Evolutionary conservation across 23 tunicate genomes (phyloP).

Genomic region (Styela plicata): DNA sequence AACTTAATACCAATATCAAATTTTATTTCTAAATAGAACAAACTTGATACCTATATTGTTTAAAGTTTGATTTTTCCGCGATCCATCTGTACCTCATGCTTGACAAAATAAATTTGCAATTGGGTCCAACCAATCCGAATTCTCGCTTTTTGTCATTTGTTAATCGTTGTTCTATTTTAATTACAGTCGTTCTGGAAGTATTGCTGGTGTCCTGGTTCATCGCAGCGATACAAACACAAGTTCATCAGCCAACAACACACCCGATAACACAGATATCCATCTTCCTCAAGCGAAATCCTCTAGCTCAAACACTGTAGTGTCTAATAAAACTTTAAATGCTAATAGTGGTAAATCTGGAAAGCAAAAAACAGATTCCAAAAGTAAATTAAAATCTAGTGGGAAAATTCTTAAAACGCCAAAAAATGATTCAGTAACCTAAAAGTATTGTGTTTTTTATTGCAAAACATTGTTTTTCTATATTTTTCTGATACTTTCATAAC

Average conservation of each 20-base stretch:
- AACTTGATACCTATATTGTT: too few relatives aligned
- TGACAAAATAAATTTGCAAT: too few relatives aligned
- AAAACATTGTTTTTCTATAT: too few relatives aligned
- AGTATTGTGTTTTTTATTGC: too few relatives aligned
- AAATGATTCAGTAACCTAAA: not conserved
- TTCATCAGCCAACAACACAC: not conserved
- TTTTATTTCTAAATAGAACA: too few relatives aligned
- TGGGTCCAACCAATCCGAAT: too few relatives aligned
- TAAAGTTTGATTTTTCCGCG: too few relatives aligned
- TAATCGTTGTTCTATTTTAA: not conserved
- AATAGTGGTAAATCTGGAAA: too few relatives aligned
- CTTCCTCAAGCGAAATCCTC: not conserved
- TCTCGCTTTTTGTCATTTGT: not conserved
- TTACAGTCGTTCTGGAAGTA: not conserved
- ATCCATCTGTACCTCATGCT: too few relatives aligned
- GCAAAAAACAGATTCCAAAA: not conserved
- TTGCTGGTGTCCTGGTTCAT: conserved; percentile 1
- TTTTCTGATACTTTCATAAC: too few relatives aligned
- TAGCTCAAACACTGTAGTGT: too few relatives aligned
- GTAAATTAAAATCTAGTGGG: not conserved
- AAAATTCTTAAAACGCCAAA: not conserved
- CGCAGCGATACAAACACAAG: conserved; percentile 10
- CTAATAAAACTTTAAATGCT: not conserved
- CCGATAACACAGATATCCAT: not conserved
- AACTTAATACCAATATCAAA: too few relatives aligned